Conservation (phyloP, 1,140 invertebrate genomes). For the Trachymyrmex cornetzi region DNA sequence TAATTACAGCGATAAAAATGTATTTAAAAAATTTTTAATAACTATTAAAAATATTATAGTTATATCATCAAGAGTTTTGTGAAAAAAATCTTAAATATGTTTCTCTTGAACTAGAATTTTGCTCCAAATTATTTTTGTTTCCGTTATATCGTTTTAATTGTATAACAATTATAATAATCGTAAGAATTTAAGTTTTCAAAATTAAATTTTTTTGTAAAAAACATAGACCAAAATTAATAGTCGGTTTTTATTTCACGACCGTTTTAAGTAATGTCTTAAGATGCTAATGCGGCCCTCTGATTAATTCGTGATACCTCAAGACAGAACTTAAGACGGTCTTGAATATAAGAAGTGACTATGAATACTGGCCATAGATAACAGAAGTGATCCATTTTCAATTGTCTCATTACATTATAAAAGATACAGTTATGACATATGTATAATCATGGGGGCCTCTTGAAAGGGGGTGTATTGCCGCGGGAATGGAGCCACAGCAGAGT, state of each 20-base stretch:
- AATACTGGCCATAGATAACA: no score
- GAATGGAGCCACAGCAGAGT: slow-evolving; percentile 44
- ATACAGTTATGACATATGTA: slow-evolving; percentile 77
- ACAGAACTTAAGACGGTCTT: no score
- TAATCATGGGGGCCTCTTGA: slow-evolving; percentile 77
- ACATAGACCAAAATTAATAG: not conserved
- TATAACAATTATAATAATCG: not conserved
- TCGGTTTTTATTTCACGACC: no score
- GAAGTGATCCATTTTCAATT: slow-evolving; percentile 24
- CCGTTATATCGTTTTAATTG: not conserved
- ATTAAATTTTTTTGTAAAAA: not conserved
- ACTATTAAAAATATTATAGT: not conserved
- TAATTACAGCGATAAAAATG: not conserved
- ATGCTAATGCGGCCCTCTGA: no score
- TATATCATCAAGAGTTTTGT: not conserved
- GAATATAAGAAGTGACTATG: no score
- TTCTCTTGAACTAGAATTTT: not conserved
- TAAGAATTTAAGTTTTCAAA: not conserved
- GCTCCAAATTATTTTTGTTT: not conserved
- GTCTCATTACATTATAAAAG: slow-evolving; percentile 74
- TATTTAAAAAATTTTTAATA: not conserved
- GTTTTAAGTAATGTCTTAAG: no score
- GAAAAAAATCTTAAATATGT: not conserved
- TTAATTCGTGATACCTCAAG: no score
- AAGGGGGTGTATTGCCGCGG: not conserved